Conservation (phyloP, 2,797 vertebrate species). For the Molossus molossus region DNA sequence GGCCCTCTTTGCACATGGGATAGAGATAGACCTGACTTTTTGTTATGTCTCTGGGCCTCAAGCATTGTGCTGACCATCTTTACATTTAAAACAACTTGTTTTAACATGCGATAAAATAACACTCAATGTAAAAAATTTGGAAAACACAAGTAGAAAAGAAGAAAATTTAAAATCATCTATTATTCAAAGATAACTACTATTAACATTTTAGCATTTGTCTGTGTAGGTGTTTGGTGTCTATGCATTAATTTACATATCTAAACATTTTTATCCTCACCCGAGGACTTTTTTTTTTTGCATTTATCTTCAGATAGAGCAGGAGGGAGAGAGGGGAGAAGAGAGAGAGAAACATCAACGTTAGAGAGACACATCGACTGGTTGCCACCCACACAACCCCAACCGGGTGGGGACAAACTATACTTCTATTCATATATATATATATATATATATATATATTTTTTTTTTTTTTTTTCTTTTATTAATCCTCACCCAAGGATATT, state of each 20-base stretch:
- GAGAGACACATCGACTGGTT: too few relatives aligned
- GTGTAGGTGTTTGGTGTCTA: neutral
- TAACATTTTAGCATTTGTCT: neutral
- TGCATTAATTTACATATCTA: neutral
- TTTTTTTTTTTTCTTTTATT: too few relatives aligned
- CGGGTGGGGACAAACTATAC: too few relatives aligned
- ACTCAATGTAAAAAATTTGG: neutral
- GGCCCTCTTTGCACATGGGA: neutral
- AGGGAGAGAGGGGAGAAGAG: too few relatives aligned
- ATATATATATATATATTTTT: too few relatives aligned
- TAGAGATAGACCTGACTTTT: neutral
- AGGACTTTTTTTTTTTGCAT: too few relatives aligned
- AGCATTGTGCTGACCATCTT: neutral
- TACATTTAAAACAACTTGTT: too few relatives aligned
- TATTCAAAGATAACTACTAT: neutral
- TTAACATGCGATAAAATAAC: neutral
- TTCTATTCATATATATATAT: too few relatives aligned
- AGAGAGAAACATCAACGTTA: too few relatives aligned
- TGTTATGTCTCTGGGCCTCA: neutral
- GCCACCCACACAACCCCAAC: too few relatives aligned
- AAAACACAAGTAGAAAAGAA: neutral
- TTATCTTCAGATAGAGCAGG: too few relatives aligned
- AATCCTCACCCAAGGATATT: too few relatives aligned
- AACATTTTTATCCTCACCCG: neutral
- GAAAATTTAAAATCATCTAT: neutral